Conservation (phyloP, 2,888 invertebrate species). For the Elysia crispata region DNA sequence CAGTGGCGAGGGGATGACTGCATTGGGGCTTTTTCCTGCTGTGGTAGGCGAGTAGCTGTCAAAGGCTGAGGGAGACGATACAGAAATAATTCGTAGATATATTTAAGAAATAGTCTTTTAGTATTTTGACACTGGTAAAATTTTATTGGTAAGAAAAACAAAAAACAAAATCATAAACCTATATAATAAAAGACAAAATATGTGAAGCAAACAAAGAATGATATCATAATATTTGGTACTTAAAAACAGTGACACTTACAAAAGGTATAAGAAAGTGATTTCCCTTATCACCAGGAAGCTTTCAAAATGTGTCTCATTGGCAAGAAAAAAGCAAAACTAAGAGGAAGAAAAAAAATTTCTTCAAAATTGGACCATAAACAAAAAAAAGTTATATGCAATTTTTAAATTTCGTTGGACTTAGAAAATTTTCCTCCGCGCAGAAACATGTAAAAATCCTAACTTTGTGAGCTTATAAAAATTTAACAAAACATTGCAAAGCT, state of each 20-base stretch:
- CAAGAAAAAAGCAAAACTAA: too few species aligned
- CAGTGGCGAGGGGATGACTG: neutral
- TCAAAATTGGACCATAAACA: too few species aligned
- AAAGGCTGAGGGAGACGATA: constrained; percentile 1
- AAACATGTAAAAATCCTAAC: too few species aligned
- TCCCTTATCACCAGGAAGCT: too few species aligned
- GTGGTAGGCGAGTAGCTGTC: neutral
- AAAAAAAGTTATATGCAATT: too few species aligned
- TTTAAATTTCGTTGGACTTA: too few species aligned
- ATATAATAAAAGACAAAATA: neutral
- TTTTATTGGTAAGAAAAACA: neutral
- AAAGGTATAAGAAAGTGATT: too few species aligned
- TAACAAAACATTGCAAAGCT: too few species aligned
- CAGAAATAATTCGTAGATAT: neutral
- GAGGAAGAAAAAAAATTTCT: too few species aligned
- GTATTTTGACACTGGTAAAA: neutral
- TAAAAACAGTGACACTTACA: neutral
- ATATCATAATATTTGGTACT: neutral
- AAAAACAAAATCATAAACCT: neutral
- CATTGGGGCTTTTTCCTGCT: neutral
- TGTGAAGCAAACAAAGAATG: neutral
- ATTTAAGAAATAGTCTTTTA: neutral
- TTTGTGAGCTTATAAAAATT: too few species aligned
- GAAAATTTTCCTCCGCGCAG: too few species aligned
- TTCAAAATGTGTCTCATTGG: too few species aligned